Evolutionary conservation across 2,888 invertebrate species (phyloP).

Genomic region (Pantelozetes paolii): DNA sequence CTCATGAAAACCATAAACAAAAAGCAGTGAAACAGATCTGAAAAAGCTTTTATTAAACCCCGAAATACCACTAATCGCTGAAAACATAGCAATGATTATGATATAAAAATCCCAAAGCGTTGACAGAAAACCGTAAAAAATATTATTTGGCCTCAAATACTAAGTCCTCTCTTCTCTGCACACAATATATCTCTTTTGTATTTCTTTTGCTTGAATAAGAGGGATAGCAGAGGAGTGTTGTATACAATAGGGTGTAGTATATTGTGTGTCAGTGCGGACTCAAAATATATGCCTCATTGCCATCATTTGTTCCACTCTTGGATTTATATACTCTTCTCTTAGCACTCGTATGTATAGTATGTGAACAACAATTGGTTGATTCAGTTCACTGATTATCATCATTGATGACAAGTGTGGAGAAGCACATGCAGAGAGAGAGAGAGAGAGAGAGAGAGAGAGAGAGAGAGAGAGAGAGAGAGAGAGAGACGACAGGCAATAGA

Average conservation of each 20-base stretch:
- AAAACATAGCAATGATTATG: conserved; percentile 9
- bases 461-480: no score
- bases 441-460: no score
- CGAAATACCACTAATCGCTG: conserved; percentile 7
- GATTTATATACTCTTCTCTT: conserved; percentile 17
- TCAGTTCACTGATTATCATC: conserved; percentile 31
- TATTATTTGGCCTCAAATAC: neutral
- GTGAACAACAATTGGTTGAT: conserved; percentile 30
- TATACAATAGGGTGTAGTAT: neutral
- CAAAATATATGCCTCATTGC: conserved; percentile 32
- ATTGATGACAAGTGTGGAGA: conserved; percentile 30
- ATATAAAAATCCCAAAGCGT: neutral
- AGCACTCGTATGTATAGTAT: neutral
- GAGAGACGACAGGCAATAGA: neutral
- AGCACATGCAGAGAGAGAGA: neutral
- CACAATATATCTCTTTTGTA: neutral
- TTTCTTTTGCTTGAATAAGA: neutral
- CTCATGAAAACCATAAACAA: conserved; percentile 10
- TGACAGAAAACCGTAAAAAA: conserved; percentile 21
- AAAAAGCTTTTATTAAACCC: neutral
- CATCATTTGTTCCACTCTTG: conserved; percentile 29
- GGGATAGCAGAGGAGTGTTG: neutral
- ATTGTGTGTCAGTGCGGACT: neutral
- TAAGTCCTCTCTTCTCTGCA: neutral
- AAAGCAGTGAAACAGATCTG: conserved; percentile 6